Conservation (phyloP, 2,113 vertebrate species). For the Eira barbara region DNA sequence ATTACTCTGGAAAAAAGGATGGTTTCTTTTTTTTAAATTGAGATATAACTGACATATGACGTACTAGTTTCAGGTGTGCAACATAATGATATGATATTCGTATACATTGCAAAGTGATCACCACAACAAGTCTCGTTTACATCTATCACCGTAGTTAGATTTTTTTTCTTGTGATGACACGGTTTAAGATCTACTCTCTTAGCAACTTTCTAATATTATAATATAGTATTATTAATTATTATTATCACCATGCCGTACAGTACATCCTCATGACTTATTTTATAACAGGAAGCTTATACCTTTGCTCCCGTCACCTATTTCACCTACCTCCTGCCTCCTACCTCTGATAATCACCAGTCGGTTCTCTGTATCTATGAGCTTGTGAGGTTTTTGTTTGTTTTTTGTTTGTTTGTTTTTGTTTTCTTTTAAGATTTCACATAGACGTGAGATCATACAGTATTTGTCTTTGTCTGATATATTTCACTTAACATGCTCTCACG, state of each 20-base stretch:
- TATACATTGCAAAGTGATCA: neutral
- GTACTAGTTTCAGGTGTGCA: neutral
- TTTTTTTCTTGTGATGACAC: neutral
- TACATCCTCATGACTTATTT: neutral
- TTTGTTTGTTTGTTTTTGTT: neutral
- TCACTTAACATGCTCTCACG: neutral
- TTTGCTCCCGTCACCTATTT: neutral
- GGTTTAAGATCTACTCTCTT: neutral
- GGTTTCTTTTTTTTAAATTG: neutral
- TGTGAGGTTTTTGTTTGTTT: neutral
- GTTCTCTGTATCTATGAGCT: neutral
- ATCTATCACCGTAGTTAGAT: neutral
- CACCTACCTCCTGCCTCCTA: neutral
- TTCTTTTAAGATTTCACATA: neutral
- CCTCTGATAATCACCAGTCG: neutral
- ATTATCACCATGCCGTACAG: neutral
- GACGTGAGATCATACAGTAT: neutral
- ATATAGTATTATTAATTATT: neutral
- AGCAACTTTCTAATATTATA: neutral
- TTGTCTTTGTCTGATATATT: neutral
- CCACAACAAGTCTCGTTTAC: neutral
- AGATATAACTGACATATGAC: neutral
- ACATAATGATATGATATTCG: neutral
- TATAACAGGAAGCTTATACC: neutral
- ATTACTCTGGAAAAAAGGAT: neutral